Evolutionary conservation across 2,797 vertebrate species (phyloP).

Genomic region (Coracias cyanogaster): DNA sequence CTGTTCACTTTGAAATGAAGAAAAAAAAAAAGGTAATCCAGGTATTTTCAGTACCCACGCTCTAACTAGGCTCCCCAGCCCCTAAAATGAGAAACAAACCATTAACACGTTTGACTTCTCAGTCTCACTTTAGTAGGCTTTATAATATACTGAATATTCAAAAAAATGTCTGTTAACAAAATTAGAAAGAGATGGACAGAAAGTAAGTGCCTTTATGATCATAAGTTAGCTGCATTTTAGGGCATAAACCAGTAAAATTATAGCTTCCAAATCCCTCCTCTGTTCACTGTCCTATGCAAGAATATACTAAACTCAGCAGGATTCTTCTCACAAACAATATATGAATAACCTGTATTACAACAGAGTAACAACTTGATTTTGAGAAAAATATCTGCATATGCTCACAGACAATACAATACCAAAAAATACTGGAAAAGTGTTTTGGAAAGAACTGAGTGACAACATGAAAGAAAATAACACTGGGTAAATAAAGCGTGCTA

Average conservation of each 20-base stretch:
- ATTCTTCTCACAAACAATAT: neutral
- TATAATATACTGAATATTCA: neutral
- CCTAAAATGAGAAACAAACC: neutral
- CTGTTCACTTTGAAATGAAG: neutral
- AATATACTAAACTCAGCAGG: neutral
- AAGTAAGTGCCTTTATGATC: neutral
- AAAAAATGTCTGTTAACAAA: neutral
- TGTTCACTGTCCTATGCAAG: neutral
- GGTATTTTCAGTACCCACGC: neutral
- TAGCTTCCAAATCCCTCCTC: neutral
- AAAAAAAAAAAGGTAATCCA: neutral
- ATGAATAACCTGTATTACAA: neutral
- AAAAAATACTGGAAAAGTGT: neutral
- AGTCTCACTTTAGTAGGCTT: neutral
- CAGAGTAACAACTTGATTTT: neutral
- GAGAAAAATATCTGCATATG: neutral
- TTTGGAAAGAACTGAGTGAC: neutral
- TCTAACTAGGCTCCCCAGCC: neutral
- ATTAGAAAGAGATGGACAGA: neutral
- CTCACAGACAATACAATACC: neutral
- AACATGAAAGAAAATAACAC: neutral
- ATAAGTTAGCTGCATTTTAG: neutral
- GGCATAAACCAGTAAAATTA: neutral
- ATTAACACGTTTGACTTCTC: neutral
- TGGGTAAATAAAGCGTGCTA: slow-evolving; percentile 5